A percentile compares a stretch with the other conserved stretches of the same genome.
Evolutionary conservation across 1,140 invertebrate genomes (phyloP).

Genomic region (Hermatobates lingyangjiaoensis): DNA sequence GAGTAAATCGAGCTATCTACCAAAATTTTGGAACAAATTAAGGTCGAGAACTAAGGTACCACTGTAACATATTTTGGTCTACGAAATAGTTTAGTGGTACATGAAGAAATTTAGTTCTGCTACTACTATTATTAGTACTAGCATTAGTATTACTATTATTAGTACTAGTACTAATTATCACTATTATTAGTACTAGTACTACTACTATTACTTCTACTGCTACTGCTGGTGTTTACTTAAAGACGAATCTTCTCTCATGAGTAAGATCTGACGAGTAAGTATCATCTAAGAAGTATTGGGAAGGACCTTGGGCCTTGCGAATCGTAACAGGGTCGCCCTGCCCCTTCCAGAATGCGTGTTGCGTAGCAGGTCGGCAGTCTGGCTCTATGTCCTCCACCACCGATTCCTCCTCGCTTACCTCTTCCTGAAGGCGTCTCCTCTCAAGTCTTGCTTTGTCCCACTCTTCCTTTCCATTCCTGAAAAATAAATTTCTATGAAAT

Average conservation of each 20-base stretch:
- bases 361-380: constrained; percentile 14
- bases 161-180: constrained; percentile 3
- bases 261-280: no score
- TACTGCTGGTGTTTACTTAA: no score
- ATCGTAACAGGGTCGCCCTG: constrained; percentile 24
- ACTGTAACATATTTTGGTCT: no score
- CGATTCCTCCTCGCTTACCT: neutral
- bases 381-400: neutral
- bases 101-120: no score
- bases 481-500: neutral
- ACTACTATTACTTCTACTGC: constrained; percentile 1
- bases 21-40: no score
- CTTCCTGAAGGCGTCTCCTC: neutral
- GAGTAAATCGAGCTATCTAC: no score
- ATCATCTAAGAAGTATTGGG: no score
- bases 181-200: neutral
- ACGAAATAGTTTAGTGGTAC: no score
- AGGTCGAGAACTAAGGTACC: no score
- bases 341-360: constrained; percentile 31
- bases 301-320: constrained; percentile 21
- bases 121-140: no score
- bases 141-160: neutral
- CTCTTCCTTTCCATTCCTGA: constrained; percentile 2
- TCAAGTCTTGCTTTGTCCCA: neutral
- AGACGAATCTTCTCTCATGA: no score